Base-by-base conservation (phyloP, 2,113 vertebrate genomes). In the Gymnorhina tibicen region DNA sequence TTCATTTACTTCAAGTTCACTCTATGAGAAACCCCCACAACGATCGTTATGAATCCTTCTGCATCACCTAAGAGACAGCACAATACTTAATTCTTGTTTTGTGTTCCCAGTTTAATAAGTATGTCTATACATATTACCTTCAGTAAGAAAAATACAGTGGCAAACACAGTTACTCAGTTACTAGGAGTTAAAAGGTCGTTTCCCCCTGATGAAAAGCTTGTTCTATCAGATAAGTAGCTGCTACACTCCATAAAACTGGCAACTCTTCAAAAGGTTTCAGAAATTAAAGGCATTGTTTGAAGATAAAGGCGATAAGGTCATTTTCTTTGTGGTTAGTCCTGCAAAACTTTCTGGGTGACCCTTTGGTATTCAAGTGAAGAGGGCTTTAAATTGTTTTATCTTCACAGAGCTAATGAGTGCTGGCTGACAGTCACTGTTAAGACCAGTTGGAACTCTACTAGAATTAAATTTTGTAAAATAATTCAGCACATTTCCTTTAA, bases 231-330 rank as follows among this genome's bases (percentile, higher is more conserved):
- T 95, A 93, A 96, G 67, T 87, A 56, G 44, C 75, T 81, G 52
- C 85, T 88, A 58, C 42, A 63, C 70, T 96, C 85, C 91, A 55
- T 63, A 96, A 96, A 96, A 93, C 81, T 92, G 91, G 79, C 82
- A 96, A 84, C 62, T 64, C 85, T 97, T 97, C 95, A 97, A 97
- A 98, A 95, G 64, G 26, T 49, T 95, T 95, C 47, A 72, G 89
- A 97, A 97, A 97, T 91, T 89, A 94, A 87, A 93, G 72, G 27
- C 73, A 74, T 78, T 96, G 91, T 97, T 96, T 97, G 96, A 97
- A 97, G 96, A 97, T 96, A 92, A 96, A 97, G 97, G 68, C 15
- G 6, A 80, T 80, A 81, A 94, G 73, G 82, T 63, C 58, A 76
- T 85, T 96, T 96, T 66, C 91, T 85, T 95, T 95, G 50, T 67